A percentile compares a stretch with the other conserved stretches of the same genome.
Evolutionary conservation across 2,797 vertebrate species (phyloP).

Genomic region (Lateolabrax maculatus): DNA sequence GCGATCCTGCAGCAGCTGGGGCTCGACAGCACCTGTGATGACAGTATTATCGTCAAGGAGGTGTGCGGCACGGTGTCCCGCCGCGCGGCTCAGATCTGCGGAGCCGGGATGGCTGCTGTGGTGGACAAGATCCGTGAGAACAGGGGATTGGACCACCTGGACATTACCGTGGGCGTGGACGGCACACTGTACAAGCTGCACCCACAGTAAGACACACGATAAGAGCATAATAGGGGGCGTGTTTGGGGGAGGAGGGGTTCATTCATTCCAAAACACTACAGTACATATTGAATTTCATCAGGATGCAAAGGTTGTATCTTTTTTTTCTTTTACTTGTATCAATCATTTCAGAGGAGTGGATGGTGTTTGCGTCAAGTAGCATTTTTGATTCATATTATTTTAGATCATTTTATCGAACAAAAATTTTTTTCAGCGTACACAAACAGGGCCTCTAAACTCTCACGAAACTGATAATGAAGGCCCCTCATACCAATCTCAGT

Average conservation of each 20-base stretch:
- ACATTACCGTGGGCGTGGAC: slow-evolving; percentile 95
- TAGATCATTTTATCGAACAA: no score
- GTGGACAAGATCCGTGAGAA: slow-evolving; percentile 99
- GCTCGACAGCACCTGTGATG: slow-evolving; percentile 96
- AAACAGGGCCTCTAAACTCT: neutral
- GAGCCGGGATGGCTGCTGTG: slow-evolving; percentile 96
- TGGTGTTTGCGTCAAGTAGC: neutral
- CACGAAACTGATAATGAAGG: neutral
- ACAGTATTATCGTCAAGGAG: slow-evolving; percentile 98
- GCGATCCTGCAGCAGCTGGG: slow-evolving; percentile 97
- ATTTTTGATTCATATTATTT: neutral
- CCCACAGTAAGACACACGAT: slow-evolving; percentile 91
- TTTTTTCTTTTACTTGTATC: neutral
- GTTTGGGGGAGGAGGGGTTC: neutral
- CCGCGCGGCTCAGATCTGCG: slow-evolving; percentile 94
- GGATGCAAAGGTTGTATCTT: neutral
- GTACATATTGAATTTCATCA: neutral
- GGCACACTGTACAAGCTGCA: slow-evolving; percentile 98
- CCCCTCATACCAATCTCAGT: neutral
- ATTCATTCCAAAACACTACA: slow-evolving; percentile 3
- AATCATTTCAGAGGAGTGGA: neutral
- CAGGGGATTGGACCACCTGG: slow-evolving; percentile 91
- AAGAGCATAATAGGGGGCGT: neutral
- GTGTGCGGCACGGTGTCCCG: slow-evolving; percentile 94
- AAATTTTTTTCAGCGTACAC: neutral